Conservation (phyloP, 2,797 vertebrate species). For the Myiothlypis coronata region DNA sequence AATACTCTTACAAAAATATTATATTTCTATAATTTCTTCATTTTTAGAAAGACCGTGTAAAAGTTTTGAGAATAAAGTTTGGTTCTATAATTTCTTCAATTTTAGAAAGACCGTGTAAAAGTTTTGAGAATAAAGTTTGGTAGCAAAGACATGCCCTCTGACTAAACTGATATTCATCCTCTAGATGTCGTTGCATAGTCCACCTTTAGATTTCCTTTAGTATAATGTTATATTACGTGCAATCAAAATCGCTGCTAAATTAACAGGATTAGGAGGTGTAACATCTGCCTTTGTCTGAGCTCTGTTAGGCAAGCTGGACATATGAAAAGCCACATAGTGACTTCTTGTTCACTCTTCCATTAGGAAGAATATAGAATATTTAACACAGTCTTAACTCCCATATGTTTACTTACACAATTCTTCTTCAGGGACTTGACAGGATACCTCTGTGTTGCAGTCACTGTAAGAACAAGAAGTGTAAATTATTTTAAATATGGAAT, state of each 20-base stretch:
- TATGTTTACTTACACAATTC: not conserved
- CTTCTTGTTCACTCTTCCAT: not conserved
- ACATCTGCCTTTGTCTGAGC: not conserved
- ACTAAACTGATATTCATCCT: not conserved
- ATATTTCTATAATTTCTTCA: not conserved
- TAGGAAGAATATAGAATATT: not conserved
- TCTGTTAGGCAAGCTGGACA: not conserved
- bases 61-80: constrained; percentile 24
- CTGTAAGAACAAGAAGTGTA: not conserved
- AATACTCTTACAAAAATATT: not conserved
- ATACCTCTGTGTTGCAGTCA: not conserved
- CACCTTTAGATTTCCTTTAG: not conserved
- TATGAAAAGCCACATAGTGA: not conserved
- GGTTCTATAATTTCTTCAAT: not conserved
- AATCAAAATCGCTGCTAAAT: not conserved
- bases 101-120: not conserved
- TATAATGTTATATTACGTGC: not conserved
- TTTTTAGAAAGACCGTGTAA: not conserved
- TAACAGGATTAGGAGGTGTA: not conserved
- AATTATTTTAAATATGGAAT: not conserved
- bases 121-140: constrained; percentile 15
- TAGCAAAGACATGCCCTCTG: not conserved
- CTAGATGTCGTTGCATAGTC: not conserved
- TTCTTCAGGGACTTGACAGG: not conserved
- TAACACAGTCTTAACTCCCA: not conserved